Conservation (phyloP, 1,140 invertebrate species). For the Chironomus striatipennis region DNA sequence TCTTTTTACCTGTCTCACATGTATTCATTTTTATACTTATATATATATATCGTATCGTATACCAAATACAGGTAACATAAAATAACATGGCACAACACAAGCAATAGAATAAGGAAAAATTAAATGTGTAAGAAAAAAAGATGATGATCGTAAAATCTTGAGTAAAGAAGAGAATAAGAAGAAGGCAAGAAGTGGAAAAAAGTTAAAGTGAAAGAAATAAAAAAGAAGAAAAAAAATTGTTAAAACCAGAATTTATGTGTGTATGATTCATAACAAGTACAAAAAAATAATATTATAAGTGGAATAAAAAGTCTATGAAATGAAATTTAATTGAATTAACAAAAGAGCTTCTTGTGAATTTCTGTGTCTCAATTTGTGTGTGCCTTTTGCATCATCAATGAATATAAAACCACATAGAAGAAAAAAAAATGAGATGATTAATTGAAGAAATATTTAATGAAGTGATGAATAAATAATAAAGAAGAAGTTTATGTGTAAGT, state of each 20-base stretch:
- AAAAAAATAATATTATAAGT: background rate
- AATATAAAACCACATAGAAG: background rate
- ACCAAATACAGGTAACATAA: conserved; percentile 4
- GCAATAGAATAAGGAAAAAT: conserved; percentile 9
- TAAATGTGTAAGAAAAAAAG: conserved; percentile 4
- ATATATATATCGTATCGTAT: no score
- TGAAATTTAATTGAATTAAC: conserved; percentile 10
- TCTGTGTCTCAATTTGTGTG: background rate
- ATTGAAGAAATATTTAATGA: conserved; percentile 10
- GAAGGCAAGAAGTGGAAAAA: background rate
- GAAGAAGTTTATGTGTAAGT: background rate
- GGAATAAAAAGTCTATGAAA: background rate
- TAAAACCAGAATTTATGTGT: background rate
- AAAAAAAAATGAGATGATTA: background rate
- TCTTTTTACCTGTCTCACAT: conserved; percentile 7
- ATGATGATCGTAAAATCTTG: no score
- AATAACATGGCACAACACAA: background rate
- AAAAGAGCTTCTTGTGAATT: conserved; percentile 7
- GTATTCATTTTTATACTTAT: background rate
- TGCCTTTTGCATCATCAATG: background rate
- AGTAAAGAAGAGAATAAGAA: background rate
- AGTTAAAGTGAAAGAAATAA: background rate
- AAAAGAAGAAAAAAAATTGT: background rate
- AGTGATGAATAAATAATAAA: background rate
- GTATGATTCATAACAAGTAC: background rate